Base-by-base conservation (phyloP, 2,113 vertebrate genomes). In the Seriola quinqueradiata region DNA sequence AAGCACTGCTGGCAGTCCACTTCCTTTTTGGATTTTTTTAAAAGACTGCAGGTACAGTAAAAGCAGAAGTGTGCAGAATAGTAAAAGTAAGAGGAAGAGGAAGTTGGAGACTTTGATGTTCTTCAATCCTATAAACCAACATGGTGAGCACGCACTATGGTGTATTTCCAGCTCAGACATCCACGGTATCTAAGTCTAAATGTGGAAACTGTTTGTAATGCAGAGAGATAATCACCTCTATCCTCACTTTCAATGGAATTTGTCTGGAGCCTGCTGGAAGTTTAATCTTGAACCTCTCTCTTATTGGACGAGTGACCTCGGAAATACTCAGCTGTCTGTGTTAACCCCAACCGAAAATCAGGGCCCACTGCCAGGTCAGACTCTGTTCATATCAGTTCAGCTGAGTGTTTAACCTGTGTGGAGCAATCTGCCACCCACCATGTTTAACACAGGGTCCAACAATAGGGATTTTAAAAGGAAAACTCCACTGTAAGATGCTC, bases 1-100 rank as follows among this genome's bases (percentile, higher is more conserved):
- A 63, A 42, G 25, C 23, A 11, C 70, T 54, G 64, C 54, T 50
- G 78, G 59, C 14, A 2, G 25, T 68, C 66, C 46, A 74, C 70
- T 83, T 63, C 64, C 36, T 38, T 46, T 46, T 55, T 6, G 4
- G 1, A 19, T 52, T 65, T 9, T 17, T 52, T 32, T 10, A 4
- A 17, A 5, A 28, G 42, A 32, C 32, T 63, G 64, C 19, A 76
- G 73, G 44, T 66, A 48, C 4, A 12, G 5, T 8, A 32, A 10
- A 64, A 60, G 21, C 44, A 68, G 46, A 81, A 66, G 55, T 86
- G 57, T 38, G 19, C 57, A 75, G 44, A 52, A 48, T 44, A 25
- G 52, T 60, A 70, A 85, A 66, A 40, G 57, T 14, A 9, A 73
- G 13, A 83, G 40, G 67, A 83, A 77, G 70, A 71, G 70, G 54